phyloP scores from a whole-genome alignment of 2,113 vertebrate species.

The Odocoileus hemionus region DNA sequence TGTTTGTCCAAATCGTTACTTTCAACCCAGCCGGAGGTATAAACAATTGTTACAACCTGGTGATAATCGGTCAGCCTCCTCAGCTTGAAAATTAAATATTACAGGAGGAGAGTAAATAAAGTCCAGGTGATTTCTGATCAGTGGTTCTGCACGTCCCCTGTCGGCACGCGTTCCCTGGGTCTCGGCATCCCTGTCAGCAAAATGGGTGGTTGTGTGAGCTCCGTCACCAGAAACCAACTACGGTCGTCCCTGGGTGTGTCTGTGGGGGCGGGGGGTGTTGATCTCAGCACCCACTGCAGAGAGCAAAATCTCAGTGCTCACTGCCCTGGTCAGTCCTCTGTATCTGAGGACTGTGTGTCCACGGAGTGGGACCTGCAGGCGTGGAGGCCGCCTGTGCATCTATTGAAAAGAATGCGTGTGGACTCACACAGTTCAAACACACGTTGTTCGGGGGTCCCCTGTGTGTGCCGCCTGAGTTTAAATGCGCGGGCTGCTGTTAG shows the following conservation, averaged over 20 bases:
- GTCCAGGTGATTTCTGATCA: accelerated
- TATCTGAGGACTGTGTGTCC: neutral
- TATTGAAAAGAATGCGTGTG: neutral
- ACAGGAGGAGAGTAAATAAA: accelerated
- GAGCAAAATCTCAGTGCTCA: neutral
- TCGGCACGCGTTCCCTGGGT: accelerated
- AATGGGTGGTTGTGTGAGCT: accelerated
- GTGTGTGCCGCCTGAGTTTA: accelerated
- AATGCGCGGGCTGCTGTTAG: accelerated
- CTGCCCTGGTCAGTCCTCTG: neutral
- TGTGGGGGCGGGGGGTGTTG: neutral
- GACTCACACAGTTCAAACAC: neutral
- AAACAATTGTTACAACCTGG: neutral
- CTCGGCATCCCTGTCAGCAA: accelerated
- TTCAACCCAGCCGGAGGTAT: neutral
- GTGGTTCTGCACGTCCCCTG: accelerated
- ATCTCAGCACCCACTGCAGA: neutral
- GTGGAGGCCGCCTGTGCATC: neutral
- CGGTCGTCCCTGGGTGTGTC: neutral
- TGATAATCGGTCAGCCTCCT: neutral
- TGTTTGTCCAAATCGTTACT: neutral
- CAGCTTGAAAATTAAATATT: neutral
- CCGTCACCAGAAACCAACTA: accelerated
- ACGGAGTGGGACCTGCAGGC: too few species aligned
- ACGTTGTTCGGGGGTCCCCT: neutral